Percentiles rank a stretch among this genome's conserved stretches.
Evolutionary conservation across 2,113 vertebrate genomes (phyloP).

Genomic region (Gopherus evgoodei): DNA sequence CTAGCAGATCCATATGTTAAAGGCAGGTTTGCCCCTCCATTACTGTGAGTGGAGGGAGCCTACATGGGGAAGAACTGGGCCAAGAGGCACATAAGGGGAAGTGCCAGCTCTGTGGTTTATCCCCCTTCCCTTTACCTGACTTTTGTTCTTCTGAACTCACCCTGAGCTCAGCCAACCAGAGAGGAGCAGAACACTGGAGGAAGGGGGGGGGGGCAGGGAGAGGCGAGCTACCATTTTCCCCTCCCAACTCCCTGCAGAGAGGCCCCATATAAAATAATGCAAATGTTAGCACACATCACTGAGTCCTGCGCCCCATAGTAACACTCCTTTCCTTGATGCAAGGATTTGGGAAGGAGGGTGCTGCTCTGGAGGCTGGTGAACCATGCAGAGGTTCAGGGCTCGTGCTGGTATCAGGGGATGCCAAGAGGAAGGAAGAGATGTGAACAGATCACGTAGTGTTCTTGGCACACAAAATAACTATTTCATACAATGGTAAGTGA

Average conservation of each 20-base stretch:
- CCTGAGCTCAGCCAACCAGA: too few relatives aligned
- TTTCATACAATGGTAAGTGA: not conserved
- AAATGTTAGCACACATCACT: too few relatives aligned
- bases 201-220: too few relatives aligned
- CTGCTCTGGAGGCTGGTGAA: too few relatives aligned
- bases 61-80: fast-evolving
- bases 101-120: not conserved
- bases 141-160: not conserved
- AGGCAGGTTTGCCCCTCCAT: not conserved
- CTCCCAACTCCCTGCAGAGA: not conserved
- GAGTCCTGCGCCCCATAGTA: too few relatives aligned
- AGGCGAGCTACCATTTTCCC: not conserved
- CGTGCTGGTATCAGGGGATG: not conserved
- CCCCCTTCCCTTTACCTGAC: not conserved
- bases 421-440: not conserved
- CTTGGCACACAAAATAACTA: not conserved
- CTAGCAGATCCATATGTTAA: not conserved
- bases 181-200: not conserved
- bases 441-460: not conserved
- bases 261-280: not conserved
- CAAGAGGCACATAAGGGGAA: not conserved
- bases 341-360: too few relatives aligned
- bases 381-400: not conserved
- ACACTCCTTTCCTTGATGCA: too few relatives aligned
- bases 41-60: not conserved